phyloP scores from a whole-genome alignment of 2,888 invertebrate species.

The Coenonympha arcania region DNA sequence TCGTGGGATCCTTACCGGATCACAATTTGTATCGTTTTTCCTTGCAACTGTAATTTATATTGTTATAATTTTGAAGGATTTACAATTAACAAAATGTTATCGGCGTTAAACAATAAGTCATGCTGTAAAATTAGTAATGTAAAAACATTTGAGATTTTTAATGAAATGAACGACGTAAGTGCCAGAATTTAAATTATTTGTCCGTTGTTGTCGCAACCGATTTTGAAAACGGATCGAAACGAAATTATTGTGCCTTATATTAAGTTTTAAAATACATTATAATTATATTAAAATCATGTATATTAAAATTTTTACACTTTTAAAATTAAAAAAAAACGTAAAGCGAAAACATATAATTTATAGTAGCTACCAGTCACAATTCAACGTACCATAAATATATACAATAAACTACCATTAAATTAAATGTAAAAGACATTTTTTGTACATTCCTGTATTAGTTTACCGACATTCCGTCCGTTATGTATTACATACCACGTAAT shows the following conservation, averaged over 20 bases:
- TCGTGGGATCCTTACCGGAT: neutral
- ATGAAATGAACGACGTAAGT: slow-evolving; percentile 20
- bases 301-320: too few species aligned
- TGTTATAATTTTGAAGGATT: slow-evolving; percentile 12
- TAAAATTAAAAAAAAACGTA: too few species aligned
- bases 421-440: neutral
- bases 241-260: slow-evolving; percentile 28
- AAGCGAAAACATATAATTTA: slow-evolving; percentile 35
- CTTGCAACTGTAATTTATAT: neutral
- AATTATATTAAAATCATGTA: neutral
- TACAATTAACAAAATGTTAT: slow-evolving; percentile 13
- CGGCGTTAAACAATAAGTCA: slow-evolving; percentile 16
- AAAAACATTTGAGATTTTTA: slow-evolving; percentile 17
- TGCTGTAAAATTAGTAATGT: slow-evolving; percentile 19
- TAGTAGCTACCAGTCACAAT: slow-evolving; percentile 35
- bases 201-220: slow-evolving; percentile 4
- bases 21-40: neutral
- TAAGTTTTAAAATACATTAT: slow-evolving; percentile 15
- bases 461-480: slow-evolving; percentile 59
- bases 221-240: slow-evolving; percentile 6
- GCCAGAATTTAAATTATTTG: slow-evolving; percentile 23
- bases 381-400: slow-evolving; percentile 34
- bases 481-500: slow-evolving; percentile 59
- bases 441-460: slow-evolving; percentile 7
- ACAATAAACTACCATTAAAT: slow-evolving; percentile 1